Base-by-base conservation (phyloP, 2,797 vertebrate genomes). In the Bradypodion ventrale region DNA sequence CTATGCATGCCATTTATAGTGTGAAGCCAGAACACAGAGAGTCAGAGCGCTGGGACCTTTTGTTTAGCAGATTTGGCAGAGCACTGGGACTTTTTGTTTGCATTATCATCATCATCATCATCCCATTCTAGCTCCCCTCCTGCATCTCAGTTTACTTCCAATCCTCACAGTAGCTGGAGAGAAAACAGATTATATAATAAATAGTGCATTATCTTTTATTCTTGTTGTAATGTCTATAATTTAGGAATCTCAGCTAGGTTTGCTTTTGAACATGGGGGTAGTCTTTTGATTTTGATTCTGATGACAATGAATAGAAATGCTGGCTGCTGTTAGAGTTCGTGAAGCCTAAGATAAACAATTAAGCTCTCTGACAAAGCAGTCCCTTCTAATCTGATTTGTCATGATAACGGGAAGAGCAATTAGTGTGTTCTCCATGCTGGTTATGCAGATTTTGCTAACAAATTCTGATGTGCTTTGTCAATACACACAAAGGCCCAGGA, bases 361-460 rank as follows among this genome's bases (percentile, higher is more conserved):
- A 70, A 35, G 2, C 70, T 40, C 35, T 42, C 85, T 75, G 19
- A 77, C 56, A 82, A 42, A 66, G 42, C 1, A 9, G 5, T 16
- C 37, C 62, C 7, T 65, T 72, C 29, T 0, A 19, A 76, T 88
- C 65, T 44, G 10, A 78, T 81, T 27, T 42, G 25, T 42, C 37
- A 75, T 52, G 42, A 80, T 68, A 69, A 73, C 35, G 52, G 86
- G 83, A 62, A 44, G 75, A 76, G 69, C 15, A 75, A n/a, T 76
- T 80, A 19, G 65, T 59, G 35, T 3, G 2, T 72, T 82, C 80
- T 63, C 42, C 46, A 63, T 35, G n/a, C 78, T 79, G 89, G 72
- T 63, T 84, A 66, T 25, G 4, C 1, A 27, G 8, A 77, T 21
- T 86, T 90, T 72, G 75, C 82, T 90, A 83, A 80, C 62, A 69